phyloP scores from a whole-genome alignment of 1,140 invertebrate genomes.

The Drosophila varians region DNA sequence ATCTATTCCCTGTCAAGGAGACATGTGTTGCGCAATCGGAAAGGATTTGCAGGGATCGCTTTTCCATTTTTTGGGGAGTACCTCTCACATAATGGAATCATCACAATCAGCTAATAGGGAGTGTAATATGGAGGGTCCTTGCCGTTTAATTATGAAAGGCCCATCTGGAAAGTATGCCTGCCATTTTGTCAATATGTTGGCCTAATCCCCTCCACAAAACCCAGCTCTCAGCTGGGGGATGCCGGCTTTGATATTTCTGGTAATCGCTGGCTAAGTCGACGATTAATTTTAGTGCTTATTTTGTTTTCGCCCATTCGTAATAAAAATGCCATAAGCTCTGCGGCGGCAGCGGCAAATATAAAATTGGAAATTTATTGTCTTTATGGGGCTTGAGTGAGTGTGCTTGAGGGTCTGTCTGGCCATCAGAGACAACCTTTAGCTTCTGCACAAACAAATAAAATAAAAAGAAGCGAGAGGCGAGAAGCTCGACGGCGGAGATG shows the following conservation, averaged over 20 bases:
- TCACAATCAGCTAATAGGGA: neutral
- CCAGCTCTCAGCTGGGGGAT: neutral
- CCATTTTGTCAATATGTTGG: slow-evolving; percentile 29
- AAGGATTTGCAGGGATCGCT: slow-evolving; percentile 31
- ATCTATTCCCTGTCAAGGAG: slow-evolving; percentile 34
- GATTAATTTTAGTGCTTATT: slow-evolving; percentile 81
- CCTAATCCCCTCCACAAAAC: neutral
- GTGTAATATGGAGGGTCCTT: neutral
- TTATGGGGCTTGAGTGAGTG: slow-evolving; percentile 33
- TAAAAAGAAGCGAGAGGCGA: neutral
- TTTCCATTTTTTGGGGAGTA: slow-evolving; percentile 13
- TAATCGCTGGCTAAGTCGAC: slow-evolving; percentile 65
- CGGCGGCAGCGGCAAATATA: slow-evolving; percentile 65
- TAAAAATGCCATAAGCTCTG: slow-evolving; percentile 56
- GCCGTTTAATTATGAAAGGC: neutral
- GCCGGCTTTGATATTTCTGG: slow-evolving; percentile 52
- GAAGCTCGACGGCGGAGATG: slow-evolving; percentile 16
- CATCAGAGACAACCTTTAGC: slow-evolving; percentile 55
- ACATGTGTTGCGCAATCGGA: slow-evolving; percentile 45
- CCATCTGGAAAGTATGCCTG: neutral
- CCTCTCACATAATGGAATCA: slow-evolving; percentile 7
- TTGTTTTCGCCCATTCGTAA: slow-evolving; percentile 69
- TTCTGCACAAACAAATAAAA: slow-evolving; percentile 61
- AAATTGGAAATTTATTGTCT: slow-evolving; percentile 79
- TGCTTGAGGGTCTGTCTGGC: slow-evolving; percentile 21